Evolutionary conservation across 2,113 vertebrate genomes (phyloP).

Genomic region (Alces alces): DNA sequence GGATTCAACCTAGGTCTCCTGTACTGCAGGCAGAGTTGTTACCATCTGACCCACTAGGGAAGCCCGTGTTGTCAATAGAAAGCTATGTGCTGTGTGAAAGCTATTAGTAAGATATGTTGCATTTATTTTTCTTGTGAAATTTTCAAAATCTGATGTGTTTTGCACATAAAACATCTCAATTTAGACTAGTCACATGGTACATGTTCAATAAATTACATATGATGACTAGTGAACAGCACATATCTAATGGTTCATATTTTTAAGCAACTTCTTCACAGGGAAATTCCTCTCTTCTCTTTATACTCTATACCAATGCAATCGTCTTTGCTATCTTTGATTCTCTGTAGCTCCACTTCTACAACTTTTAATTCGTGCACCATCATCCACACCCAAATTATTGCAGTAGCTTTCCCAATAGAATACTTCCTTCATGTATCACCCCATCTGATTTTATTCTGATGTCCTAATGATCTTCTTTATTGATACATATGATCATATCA

Average conservation of each 20-base stretch:
- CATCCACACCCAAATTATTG: not conserved
- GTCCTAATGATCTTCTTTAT: not conserved
- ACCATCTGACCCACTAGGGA: not conserved
- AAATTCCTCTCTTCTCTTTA: not conserved
- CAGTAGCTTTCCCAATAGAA: not conserved
- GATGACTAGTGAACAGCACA: not conserved
- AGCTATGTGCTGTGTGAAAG: not conserved
- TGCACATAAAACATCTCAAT: not conserved
- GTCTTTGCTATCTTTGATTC: not conserved
- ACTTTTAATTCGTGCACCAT: not conserved
- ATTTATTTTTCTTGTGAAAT: not conserved
- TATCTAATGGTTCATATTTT: not conserved
- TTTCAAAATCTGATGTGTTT: not conserved
- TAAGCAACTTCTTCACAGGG: not conserved
- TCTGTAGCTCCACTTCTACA: not conserved
- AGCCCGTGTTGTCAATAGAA: not conserved
- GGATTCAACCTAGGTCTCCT: not conserved
- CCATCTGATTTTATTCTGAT: not conserved
- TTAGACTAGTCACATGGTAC: not conserved
- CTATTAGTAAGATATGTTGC: not conserved
- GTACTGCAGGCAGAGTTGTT: not conserved
- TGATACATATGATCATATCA: not conserved
- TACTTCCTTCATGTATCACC: not conserved
- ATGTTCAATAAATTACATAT: not conserved
- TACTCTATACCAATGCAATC: not conserved